These are phyloP conservation scores for Drosophila peninsularis DNA, from an alignment of 2,888 invertebrate species.

Conservation along the genomic window DNA sequence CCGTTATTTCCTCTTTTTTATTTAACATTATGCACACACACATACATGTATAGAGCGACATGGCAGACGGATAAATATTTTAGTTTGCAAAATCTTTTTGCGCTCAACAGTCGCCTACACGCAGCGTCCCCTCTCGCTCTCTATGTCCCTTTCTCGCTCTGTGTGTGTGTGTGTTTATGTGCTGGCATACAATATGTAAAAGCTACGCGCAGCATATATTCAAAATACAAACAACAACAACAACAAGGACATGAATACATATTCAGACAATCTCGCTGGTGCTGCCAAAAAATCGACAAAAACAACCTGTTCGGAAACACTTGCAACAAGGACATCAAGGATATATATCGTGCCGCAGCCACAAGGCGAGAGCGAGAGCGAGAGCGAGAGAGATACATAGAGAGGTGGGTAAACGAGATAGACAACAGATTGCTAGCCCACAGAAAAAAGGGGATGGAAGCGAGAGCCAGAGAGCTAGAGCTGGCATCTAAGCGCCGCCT, in stretches of 20 bases:
- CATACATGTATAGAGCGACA: conserved; percentile 28
- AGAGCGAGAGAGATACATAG: conserved; percentile 23
- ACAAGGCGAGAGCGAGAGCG: conserved; percentile 23
- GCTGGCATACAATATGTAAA: conserved; percentile 77
- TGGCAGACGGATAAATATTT: conserved; percentile 71
- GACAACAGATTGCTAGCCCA: conserved; percentile 48
- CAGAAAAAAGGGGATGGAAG: conserved; percentile 35
- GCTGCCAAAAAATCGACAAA: conserved; percentile 83
- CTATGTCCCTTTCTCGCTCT: conserved; percentile 1
- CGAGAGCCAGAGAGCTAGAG: conserved; percentile 33
- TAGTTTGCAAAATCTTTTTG: conserved; percentile 74
- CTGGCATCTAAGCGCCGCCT: conserved; percentile 53
- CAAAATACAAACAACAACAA: conserved; percentile 60
- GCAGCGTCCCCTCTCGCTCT: background rate
- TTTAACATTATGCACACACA: background rate
- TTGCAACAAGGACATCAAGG: conserved; percentile 81
- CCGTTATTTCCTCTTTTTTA: conserved; percentile 13
- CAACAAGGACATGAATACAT: conserved; percentile 74
- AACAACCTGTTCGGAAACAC: conserved; percentile 83
- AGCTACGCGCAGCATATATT: conserved; percentile 80
- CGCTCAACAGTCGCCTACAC: conserved; percentile 57
- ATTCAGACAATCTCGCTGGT: conserved; percentile 79
- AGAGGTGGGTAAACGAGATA: conserved; percentile 52
- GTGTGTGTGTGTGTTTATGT: conserved; percentile 41
- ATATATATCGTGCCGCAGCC: conserved; percentile 35